Conservation (phyloP, 2,888 invertebrate species). For the Netelia inedita region DNA sequence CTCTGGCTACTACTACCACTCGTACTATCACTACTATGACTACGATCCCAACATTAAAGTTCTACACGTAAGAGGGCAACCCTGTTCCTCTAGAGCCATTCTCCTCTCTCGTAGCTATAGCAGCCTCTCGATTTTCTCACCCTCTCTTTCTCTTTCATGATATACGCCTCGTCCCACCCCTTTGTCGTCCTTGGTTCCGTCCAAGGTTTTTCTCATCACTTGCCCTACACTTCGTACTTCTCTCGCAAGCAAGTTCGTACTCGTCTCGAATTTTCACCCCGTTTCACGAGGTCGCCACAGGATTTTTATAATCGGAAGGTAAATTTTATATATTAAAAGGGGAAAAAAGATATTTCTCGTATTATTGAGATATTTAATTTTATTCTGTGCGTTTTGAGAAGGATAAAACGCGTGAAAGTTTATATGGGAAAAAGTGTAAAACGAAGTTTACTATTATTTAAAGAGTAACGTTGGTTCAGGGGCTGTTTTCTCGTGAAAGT, state of each 20-base stretch:
- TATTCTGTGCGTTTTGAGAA: too few species aligned
- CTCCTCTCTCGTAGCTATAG: neutral
- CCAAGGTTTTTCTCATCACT: neutral
- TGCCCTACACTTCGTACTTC: neutral
- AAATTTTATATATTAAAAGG: neutral
- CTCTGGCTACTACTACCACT: conserved; percentile 30
- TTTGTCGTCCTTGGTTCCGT: neutral
- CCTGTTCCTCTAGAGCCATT: conserved; percentile 30
- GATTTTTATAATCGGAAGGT: conserved; percentile 43
- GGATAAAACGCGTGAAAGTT: too few species aligned
- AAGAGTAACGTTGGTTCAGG: too few species aligned
- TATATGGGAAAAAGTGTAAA: too few species aligned
- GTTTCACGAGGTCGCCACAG: conserved; percentile 57
- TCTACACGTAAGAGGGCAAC: conserved; percentile 22
- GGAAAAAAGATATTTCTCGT: neutral
- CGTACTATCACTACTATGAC: conserved; percentile 41
- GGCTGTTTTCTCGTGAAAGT: too few species aligned
- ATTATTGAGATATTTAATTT: too few species aligned
- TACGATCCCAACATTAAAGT: conserved; percentile 16
- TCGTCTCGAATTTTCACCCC: conserved; percentile 55
- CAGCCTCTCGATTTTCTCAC: conserved; percentile 10
- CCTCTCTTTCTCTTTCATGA: conserved; percentile 2
- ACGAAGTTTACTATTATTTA: too few species aligned
- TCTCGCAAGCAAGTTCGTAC: neutral
- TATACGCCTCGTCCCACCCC: neutral